Evolutionary conservation across 2,888 invertebrate genomes (phyloP).

Genomic region (Frankliniella fusca): DNA sequence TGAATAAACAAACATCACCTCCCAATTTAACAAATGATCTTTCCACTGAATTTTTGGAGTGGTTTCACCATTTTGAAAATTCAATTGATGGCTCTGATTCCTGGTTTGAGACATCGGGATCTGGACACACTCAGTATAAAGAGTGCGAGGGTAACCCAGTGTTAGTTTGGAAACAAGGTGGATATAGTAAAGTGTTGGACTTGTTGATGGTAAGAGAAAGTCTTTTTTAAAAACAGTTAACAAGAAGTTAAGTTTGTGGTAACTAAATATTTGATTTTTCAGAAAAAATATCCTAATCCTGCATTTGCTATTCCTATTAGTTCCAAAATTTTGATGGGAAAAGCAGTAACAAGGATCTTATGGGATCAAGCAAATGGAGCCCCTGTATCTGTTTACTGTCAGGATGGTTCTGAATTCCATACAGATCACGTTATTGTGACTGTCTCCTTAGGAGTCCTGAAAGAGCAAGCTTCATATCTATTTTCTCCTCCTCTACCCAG

Average conservation of each 20-base stretch:
- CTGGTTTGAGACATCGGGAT: slow-evolving; percentile 64
- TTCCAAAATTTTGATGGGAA: slow-evolving; percentile 30
- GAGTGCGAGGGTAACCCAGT: slow-evolving; percentile 65
- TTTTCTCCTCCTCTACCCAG: slow-evolving; percentile 58
- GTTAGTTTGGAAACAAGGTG: slow-evolving; percentile 69
- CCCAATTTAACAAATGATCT: neutral
- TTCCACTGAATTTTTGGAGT: slow-evolving; percentile 51
- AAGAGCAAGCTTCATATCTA: slow-evolving; percentile 55
- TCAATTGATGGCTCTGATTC: slow-evolving; percentile 58
- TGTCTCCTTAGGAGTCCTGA: slow-evolving; percentile 63
- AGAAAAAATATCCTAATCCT: slow-evolving; percentile 54
- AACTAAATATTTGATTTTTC: slow-evolving; percentile 37
- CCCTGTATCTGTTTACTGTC: slow-evolving; percentile 54
- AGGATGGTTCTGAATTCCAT: slow-evolving; percentile 53
- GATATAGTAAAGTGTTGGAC: slow-evolving; percentile 64
- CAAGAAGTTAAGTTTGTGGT: neutral
- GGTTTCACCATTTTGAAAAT: slow-evolving; percentile 54
- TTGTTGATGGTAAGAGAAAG: slow-evolving; percentile 58
- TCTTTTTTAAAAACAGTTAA: slow-evolving; percentile 2
- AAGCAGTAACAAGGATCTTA: slow-evolving; percentile 37
- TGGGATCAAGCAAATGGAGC: slow-evolving; percentile 42
- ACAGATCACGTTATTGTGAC: slow-evolving; percentile 65
- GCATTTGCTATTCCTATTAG: slow-evolving; percentile 48
- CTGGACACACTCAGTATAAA: slow-evolving; percentile 60
- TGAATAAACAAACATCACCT: neutral